Base-by-base conservation (phyloP, 2,797 vertebrate species). In the Spinibarbus caldwelli region DNA sequence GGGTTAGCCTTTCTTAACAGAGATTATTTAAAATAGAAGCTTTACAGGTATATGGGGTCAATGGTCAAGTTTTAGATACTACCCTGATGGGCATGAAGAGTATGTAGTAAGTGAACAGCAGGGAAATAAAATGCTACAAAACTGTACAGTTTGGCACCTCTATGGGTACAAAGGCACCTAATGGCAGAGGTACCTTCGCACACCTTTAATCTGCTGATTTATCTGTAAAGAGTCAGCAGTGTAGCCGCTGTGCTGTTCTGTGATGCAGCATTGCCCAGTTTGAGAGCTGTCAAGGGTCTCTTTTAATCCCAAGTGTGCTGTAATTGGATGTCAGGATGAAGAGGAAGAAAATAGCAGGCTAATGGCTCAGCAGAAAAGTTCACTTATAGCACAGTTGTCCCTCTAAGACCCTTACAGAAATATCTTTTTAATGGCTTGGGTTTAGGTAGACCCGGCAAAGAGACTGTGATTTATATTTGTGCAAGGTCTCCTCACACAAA, bases 261-360 rank as follows among this genome's bases (percentile, higher is more conserved):
- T 73, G 36, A 72, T 38, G 12, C 29, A 5, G 59, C 38, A 45
- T 7, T 17, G 43, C 31, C 76, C 12, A 26, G 64, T 45, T 57
- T 29, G 76, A 62, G 21, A 49, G 73, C 57, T 72, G 41, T 47
- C 49, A 79, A 77, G 59, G 83, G 23, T 62, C 85, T 62, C 79
- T 12, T 38, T 75, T 93, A 92, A 93, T 92, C 89, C 80, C 84
- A 67, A 64, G 90, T 82, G 26, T 67, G 67, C 29, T 83, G 89
- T 93, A 92, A 94, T 91, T 90, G 91, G 91, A 92, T 94, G 87
- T 87, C 83, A 83, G 91, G 92, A 92, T 92, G 86, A 93, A 84
- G 34, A 77, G 70, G 86, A 81, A 90, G 83, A 81, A 93, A 94
- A 92, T 91, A 92, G 79, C 85, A 66, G 75, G 41, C 66, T 67